Percentiles rank a stretch among this genome's conserved stretches.
Evolutionary conservation across 2,888 invertebrate genomes (phyloP).

Genomic region (Capitulum mitella): DNA sequence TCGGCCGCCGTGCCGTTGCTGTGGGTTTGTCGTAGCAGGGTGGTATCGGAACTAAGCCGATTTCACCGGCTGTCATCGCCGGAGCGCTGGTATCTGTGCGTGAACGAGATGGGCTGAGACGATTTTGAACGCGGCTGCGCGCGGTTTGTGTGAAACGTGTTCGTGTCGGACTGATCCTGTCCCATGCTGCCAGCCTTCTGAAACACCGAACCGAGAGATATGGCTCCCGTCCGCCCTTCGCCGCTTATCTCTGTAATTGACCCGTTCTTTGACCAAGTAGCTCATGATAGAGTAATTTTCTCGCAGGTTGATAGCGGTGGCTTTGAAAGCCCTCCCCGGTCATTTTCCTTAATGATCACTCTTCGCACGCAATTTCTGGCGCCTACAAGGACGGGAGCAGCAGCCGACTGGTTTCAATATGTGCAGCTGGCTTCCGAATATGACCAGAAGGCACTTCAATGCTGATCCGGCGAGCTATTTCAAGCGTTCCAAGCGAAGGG

Average conservation of each 20-base stretch:
- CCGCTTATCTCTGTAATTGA: not conserved
- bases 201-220: too few species aligned
- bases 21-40: too few species aligned
- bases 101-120: too few species aligned
- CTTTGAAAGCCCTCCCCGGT: not conserved
- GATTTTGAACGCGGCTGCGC: too few species aligned
- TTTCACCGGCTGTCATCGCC: too few species aligned
- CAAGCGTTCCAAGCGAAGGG: not conserved
- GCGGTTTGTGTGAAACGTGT: too few species aligned
- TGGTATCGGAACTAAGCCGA: too few species aligned
- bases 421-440: not conserved
- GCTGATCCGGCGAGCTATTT: not conserved
- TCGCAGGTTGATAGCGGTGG: not conserved
- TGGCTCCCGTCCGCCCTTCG: not conserved
- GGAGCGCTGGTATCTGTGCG: too few species aligned
- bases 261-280: not conserved
- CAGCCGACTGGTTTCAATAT: not conserved
- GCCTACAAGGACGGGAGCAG: not conserved
- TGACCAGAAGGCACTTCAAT: not conserved
- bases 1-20: too few species aligned
- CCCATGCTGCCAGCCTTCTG: too few species aligned
- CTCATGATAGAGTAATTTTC: not conserved
- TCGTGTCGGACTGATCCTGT: too few species aligned
- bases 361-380: not conserved
- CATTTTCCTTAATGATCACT: not conserved